phyloP scores from a whole-genome alignment of 2,113 vertebrate genomes.

The Solenodon paradoxus region DNA sequence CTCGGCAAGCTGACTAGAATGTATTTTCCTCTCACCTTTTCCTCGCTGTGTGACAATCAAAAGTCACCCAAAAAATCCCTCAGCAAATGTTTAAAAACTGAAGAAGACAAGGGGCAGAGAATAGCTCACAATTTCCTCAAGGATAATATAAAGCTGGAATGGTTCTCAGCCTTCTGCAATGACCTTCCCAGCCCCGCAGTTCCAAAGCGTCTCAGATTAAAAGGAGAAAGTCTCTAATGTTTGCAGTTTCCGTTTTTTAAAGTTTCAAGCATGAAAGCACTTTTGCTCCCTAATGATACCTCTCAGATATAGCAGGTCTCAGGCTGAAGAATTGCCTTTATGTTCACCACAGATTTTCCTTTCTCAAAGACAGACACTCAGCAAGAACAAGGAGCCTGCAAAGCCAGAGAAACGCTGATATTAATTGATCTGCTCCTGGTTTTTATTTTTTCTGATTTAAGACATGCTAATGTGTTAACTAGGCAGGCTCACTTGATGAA shows the following conservation, averaged over 20 bases:
- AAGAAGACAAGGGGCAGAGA: neutral
- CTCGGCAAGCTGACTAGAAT: neutral
- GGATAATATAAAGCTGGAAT: neutral
- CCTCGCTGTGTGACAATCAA: neutral
- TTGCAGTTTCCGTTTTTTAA: neutral
- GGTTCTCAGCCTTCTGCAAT: neutral
- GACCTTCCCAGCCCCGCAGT: neutral
- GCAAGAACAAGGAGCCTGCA: neutral
- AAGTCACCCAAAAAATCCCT: neutral
- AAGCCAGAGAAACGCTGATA: neutral
- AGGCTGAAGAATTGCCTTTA: neutral
- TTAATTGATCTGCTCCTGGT: neutral
- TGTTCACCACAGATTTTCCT: neutral
- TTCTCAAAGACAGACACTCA: constrained; percentile 16
- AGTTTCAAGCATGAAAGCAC: constrained; percentile 27
- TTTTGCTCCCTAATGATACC: constrained; percentile 13
- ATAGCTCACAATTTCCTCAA: neutral
- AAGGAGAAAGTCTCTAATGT: constrained; percentile 30
- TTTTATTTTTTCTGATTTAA: constrained; percentile 23
- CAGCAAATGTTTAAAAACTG: constrained; percentile 22
- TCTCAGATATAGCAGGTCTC: neutral
- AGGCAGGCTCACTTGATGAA: neutral
- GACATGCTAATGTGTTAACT: neutral
- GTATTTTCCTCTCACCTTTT: neutral
- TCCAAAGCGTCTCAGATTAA: constrained; percentile 25